phyloP scores from a whole-genome alignment of 2,113 vertebrate genomes.

The Ictidomys tridecemlineatus region DNA sequence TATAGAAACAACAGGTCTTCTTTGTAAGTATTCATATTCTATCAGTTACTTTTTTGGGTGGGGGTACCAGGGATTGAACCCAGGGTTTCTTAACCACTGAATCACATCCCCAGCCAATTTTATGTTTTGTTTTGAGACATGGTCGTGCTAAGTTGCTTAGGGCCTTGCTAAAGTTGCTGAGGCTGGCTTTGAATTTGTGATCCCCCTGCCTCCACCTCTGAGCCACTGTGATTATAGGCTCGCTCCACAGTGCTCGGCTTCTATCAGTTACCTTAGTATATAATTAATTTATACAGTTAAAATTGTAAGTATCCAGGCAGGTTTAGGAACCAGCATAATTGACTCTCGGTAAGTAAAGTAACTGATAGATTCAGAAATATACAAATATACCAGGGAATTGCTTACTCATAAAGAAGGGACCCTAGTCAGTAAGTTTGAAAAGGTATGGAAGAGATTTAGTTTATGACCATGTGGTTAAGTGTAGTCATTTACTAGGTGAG shows the following conservation, averaged over 20 bases:
- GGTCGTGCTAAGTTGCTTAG: too few relatives aligned
- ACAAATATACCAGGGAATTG: background rate
- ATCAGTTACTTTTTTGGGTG: background rate
- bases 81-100: too few relatives aligned
- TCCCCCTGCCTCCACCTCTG: too few relatives aligned
- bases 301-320: background rate
- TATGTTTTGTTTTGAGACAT: too few relatives aligned
- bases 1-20: slow-evolving; percentile 56
- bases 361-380: background rate
- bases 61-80: too few relatives aligned
- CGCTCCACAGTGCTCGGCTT: background rate
- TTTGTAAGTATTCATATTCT: background rate
- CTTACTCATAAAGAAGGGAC: background rate
- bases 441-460: background rate
- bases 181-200: too few relatives aligned
- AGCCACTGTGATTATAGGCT: too few relatives aligned
- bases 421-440: background rate
- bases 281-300: slow-evolving; percentile 44
- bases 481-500: background rate
- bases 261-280: slow-evolving; percentile 41
- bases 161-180: too few relatives aligned
- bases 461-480: background rate
- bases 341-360: background rate
- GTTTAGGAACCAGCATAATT: slow-evolving; percentile 10
- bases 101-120: too few relatives aligned